Base-by-base conservation (phyloP, 2,113 vertebrate genomes). In the Camelus dromedarius region DNA sequence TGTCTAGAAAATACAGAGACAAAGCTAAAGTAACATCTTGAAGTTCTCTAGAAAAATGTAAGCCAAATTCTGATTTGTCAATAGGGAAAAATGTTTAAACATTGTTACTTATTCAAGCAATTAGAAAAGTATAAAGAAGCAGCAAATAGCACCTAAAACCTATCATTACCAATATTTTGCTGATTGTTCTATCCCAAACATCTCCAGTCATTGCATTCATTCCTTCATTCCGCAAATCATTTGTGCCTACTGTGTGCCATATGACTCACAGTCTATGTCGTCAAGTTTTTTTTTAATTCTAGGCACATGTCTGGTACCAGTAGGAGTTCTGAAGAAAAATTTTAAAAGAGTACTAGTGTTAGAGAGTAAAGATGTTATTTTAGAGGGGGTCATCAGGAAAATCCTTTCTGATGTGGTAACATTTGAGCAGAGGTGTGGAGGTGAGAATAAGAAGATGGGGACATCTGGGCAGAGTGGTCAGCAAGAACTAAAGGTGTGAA, bases 21-120 rank as follows among this genome's bases (percentile, higher is more conserved):
- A 70, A n/a, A 58, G 54, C 6, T 83, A 46, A 46, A 62, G 3
- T 54, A 87, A 56, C 13, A 32, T 38, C 46, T 77, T 30, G 48
- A 66, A 48, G 12, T 48, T 89, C 69, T 58, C 30, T 73, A 50
- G 54, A 10, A 83, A 82, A 92, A 46, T 50, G 62, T 76, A 32
- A 48, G 22, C 32, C 81, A 58, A n/a, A 70, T 77, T 90, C 60
- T 72, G 38, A 72, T 64, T 84, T 72, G 54, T 72, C 80, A 93
- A 14, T 66, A 15, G 80, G 32, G 35, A 92, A 89, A 82, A 56
- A n/a, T 42, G 8, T 66, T 84, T 52, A 35, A 77, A 82, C 46
- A 62, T 69, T 42, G 56, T 32, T 80, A 89, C 26, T 87, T 14
- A 56, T 19, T 56, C 18, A 46, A 76, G 32, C 42, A 38, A 38